Conservation (phyloP, 2,888 invertebrate genomes). For the Cerceris rybyensis region DNA sequence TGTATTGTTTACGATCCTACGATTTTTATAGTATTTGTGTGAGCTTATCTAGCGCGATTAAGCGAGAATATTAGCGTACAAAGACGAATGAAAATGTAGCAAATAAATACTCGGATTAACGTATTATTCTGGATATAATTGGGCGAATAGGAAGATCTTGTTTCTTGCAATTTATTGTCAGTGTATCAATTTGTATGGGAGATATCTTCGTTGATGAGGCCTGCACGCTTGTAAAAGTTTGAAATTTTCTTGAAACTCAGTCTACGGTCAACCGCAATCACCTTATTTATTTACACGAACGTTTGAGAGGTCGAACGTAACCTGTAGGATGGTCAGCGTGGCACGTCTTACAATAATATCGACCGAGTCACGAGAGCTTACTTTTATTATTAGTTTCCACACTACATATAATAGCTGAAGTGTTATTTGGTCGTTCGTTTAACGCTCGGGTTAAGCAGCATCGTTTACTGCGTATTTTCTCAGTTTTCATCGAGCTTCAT, state of each 20-base stretch:
- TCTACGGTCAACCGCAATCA: too few species aligned
- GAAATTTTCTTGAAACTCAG: too few species aligned
- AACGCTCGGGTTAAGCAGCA: background rate
- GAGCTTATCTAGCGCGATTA: background rate
- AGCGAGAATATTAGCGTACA: too few species aligned
- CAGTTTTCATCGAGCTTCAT: background rate
- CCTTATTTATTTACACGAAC: conserved; percentile 22
- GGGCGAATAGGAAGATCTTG: too few species aligned
- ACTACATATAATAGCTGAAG: conserved; percentile 12
- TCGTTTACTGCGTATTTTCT: background rate
- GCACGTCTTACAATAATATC: conserved; percentile 1
- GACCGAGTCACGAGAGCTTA: conserved; percentile 9
- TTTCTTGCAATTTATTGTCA: too few species aligned
- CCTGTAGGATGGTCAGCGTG: background rate
- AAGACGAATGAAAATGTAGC: too few species aligned
- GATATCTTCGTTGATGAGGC: too few species aligned
- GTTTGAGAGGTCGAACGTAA: conserved; percentile 11
- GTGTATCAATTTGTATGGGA: too few species aligned
- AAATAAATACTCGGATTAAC: too few species aligned
- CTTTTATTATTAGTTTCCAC: conserved; percentile 13
- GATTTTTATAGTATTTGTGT: conserved; percentile 15
- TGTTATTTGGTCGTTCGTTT: conserved; percentile 2
- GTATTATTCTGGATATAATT: too few species aligned
- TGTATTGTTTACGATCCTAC: conserved; percentile 3
- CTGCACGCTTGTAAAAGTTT: too few species aligned